Evolutionary conservation across 2,888 invertebrate genomes (phyloP).

Genomic region (Cryptophagus acutangulus): DNA sequence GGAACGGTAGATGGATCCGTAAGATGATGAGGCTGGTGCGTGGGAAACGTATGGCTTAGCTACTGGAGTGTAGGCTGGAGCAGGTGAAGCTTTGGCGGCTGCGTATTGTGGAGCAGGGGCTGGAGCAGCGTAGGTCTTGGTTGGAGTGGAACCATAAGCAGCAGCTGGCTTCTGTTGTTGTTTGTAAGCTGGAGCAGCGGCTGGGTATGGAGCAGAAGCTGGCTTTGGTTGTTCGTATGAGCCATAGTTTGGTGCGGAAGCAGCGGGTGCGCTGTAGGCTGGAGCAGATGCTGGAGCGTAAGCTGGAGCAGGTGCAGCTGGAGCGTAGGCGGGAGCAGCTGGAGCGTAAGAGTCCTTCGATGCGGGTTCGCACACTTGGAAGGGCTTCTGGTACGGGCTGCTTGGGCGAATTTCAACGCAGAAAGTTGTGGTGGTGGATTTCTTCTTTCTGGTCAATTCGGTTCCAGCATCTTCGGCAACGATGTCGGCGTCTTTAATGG

Average conservation of each 20-base stretch:
- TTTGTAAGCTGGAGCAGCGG: constrained; percentile 14
- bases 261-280: constrained; percentile 18
- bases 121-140: constrained; percentile 18
- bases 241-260: constrained; percentile 15
- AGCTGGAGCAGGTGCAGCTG: constrained; percentile 15
- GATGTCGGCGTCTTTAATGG: too few relatives aligned
- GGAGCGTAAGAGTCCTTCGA: constrained; percentile 17
- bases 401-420: constrained; percentile 49
- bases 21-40: constrained; percentile 5
- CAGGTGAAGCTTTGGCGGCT: constrained; percentile 21
- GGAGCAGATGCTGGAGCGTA: constrained; percentile 18
- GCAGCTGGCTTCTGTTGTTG: constrained; percentile 10
- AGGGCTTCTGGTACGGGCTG: constrained; percentile 42
- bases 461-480: constrained; percentile 2
- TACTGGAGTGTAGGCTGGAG: constrained; percentile 18
- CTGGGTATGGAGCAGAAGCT: constrained; percentile 17
- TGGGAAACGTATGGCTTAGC: constrained; percentile 13
- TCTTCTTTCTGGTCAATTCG: constrained; percentile 37
- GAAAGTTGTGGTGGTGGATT: constrained; percentile 47
- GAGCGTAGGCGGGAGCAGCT: constrained; percentile 13
- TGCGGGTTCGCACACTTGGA: constrained; percentile 43
- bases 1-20: constrained; percentile 18
- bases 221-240: constrained; percentile 6
- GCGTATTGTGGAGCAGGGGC: constrained; percentile 13
- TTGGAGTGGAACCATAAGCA: constrained; percentile 6